A percentile compares a stretch with the other conserved stretches of the same genome.
Evolutionary conservation across 2,888 invertebrate species (phyloP).

Genomic region (Platycheirus rosarum): DNA sequence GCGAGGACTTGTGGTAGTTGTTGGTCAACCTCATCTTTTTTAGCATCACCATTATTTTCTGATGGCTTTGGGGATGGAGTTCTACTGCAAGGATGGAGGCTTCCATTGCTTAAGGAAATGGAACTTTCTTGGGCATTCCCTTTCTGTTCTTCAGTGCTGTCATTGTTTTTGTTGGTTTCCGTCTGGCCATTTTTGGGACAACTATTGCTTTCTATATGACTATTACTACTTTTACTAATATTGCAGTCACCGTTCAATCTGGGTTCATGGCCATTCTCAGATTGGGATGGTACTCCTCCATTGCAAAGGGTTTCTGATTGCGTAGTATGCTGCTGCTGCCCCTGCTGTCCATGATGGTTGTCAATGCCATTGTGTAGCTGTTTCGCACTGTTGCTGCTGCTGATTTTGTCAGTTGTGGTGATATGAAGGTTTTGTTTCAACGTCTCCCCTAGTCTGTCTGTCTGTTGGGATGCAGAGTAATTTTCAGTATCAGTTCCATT

Average conservation of each 20-base stretch:
- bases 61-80: conserved; percentile 55
- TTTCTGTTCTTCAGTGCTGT: neutral
- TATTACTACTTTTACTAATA: conserved; percentile 69
- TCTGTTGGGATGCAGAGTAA: conserved; percentile 25
- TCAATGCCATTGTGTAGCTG: conserved; percentile 63
- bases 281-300: conserved; percentile 27
- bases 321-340: conserved; percentile 18
- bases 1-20: conserved; percentile 43
- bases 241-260: conserved; percentile 70
- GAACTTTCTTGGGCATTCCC: conserved; percentile 14
- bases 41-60: conserved; percentile 15
- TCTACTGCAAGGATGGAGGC: conserved; percentile 53
- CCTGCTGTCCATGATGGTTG: conserved; percentile 31
- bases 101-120: conserved; percentile 49
- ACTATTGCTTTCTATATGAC: conserved; percentile 76
- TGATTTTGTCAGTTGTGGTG: conserved; percentile 28
- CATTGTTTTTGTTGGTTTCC: neutral
- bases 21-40: conserved; percentile 42
- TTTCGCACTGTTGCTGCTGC: conserved; percentile 17
- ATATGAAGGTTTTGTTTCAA: conserved; percentile 64
- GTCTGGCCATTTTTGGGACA: conserved; percentile 58
- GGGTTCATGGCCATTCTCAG: conserved; percentile 65
- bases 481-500: conserved; percentile 46
- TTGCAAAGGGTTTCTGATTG: conserved; percentile 42
- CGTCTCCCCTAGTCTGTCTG: conserved; percentile 54